Evolutionary conservation across 2,888 invertebrate genomes (phyloP).

Genomic region (Drosophila glabriapex): DNA sequence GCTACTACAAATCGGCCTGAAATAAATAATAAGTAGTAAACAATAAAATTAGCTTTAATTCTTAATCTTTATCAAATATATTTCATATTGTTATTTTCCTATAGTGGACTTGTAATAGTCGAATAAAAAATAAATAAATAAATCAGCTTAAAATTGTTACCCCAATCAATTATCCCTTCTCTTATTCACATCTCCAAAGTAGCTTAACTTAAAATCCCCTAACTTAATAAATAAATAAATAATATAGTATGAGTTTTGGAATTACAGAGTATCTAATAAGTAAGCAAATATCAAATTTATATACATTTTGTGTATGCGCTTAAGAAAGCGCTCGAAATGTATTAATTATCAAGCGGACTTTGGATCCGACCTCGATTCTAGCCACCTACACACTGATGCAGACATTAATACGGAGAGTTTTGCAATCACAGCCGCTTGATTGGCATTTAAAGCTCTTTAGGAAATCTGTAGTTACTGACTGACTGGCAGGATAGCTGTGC

Average conservation of each 20-base stretch:
- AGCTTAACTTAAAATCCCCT: neutral
- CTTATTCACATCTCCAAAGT: neutral
- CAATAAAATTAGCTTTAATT: neutral
- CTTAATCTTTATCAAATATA: neutral
- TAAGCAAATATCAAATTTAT: conserved; percentile 8
- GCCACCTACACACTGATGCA: conserved; percentile 16
- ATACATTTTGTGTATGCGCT: conserved; percentile 31
- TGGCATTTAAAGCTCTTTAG: conserved; percentile 80
- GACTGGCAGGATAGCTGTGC: neutral
- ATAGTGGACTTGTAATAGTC: too few relatives aligned
- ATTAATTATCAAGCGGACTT: conserved; percentile 71
- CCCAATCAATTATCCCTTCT: neutral
- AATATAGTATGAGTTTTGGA: neutral
- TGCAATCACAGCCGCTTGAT: conserved; percentile 72
- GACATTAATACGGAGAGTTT: conserved; percentile 16
- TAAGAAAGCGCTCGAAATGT: conserved; percentile 62
- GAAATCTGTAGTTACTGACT: conserved; percentile 45
- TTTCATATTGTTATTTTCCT: neutral
- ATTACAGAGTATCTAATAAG: conserved; percentile 29
- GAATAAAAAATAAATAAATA: neutral
- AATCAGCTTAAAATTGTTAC: neutral
- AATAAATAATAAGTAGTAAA: neutral
- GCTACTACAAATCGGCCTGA: neutral
- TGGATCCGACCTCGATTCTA: conserved; percentile 29
- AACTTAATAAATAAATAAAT: too few relatives aligned